Base-by-base conservation (phyloP, 2,113 vertebrate species). In the Microtus montanus region DNA sequence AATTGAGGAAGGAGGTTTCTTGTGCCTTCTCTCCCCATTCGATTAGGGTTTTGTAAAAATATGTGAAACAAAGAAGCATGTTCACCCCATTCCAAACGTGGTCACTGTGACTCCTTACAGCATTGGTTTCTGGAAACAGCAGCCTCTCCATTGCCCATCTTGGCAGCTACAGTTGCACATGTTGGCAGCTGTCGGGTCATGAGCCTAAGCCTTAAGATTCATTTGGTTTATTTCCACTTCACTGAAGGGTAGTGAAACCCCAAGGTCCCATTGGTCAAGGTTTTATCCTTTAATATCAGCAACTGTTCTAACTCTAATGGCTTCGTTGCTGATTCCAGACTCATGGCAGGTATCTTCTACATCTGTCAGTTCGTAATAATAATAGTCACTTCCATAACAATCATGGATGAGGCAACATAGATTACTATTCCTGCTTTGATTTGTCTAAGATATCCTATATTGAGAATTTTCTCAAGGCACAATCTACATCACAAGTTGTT, bases 321-420 rank as follows among this genome's bases (percentile, higher is more conserved):
- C 99, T 97, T 99, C 99, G 98, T 99, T 99, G 95, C 99, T 99
- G 98, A 99, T 99, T 12, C 99, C 99, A 10, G 99, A 99, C 74
- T 99, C 99, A 0, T 99, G 99, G 95, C 99, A 99, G 33, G 99
- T 99, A 96, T 99, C 98, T 68, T 99, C 99, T 15, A 99, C 99
- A 71, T 99, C 99, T 0, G 99, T 99, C 97, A 99, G 99, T 96
- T 99, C 99, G n/a, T 99, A 99, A 11, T 99, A 99, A 87, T 99
- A 2, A 99, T 99, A 94, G 99, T 99, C 99, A 99, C 35, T 44
- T 84, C n/a, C 61, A 64, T 14, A 84, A 64, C 26, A 26, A 64
- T 14, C 58, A 99, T 99, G 30, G 99, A 99, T 1, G 99, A 99
- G 12, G 99, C 99, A 91, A 99, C 99, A 28, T 99, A 98, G 95